Evolutionary conservation across 2,797 vertebrate species (phyloP), one percentile per base, ranked within the genome.

Genomic region (Staurois parvus): DNA sequence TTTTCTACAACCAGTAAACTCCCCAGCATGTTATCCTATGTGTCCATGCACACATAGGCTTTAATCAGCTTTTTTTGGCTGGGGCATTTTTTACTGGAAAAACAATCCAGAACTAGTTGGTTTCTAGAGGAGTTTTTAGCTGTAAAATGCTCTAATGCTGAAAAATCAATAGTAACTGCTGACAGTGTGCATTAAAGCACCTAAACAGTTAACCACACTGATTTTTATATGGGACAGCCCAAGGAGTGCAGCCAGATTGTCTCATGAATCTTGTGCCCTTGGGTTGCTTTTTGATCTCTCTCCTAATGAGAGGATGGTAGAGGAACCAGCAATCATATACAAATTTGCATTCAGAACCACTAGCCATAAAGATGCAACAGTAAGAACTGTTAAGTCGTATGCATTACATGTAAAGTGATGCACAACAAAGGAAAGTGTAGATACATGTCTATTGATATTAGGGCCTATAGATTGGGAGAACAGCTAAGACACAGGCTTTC

Each of bases 141-240:
- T n/a, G n/a, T n/a, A n/a, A n/a, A n/a, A n/a, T n/a, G n/a, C n/a
- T n/a, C n/a, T n/a, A n/a, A n/a, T n/a, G n/a, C n/a, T n/a, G n/a
- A n/a, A n/a, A n/a, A 88, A 90, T 88, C 90, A 92, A 81, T 82
- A 92, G 89, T 48, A 85, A 75, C 37, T 13, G 62, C 21, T 81
- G 10, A 56, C 59, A 76, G 64, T 40, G n/a, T 64, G 10, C 72
- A 79, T n/a, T 56, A 69, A 79, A 69, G 24, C 8, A 40, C 45
- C 81, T 62, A 59, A 40, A 77, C 29, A 34, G 30, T 45, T 64
- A 45, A 15, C 21, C 21, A n/a, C 34, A 9, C 19, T 40, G n/a
- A 56, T 69, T 3, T 45, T 62, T 84, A 56, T 15, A 26, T 66
- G 26, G 64, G n/a, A 9, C n/a, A 66, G n/a, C 28, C 64, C n/a